Conservation (phyloP, 2,797 vertebrate species). For the Hippocampus kuda region DNA sequence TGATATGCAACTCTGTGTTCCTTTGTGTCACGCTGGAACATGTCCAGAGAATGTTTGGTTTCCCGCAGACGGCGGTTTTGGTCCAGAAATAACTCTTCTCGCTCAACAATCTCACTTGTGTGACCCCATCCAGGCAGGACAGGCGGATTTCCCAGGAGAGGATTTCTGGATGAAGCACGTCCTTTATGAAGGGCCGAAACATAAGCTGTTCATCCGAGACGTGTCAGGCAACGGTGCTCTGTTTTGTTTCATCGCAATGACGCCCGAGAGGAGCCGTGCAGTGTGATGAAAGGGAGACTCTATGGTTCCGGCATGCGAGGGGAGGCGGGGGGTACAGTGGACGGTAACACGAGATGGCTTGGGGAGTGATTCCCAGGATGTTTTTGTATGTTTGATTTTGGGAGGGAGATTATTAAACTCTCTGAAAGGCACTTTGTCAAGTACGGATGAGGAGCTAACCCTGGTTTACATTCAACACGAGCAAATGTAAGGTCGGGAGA, state of each 20-base stretch:
- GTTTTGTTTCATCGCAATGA: slow-evolving; percentile 35
- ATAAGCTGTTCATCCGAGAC: slow-evolving; percentile 51
- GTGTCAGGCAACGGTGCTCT: slow-evolving; percentile 34
- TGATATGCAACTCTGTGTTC: not conserved
- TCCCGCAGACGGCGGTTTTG: not conserved
- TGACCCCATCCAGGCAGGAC: slow-evolving; percentile 26
- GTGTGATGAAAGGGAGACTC: slow-evolving; percentile 28
- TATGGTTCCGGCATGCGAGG: slow-evolving; percentile 44
- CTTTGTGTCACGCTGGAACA: not conserved
- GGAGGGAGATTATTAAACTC: not conserved
- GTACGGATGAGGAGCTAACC: not conserved
- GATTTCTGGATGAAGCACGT: slow-evolving; percentile 26
- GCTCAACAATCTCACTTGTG: not conserved
- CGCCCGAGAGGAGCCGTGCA: slow-evolving; percentile 51
- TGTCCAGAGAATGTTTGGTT: not conserved
- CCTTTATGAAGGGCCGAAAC: slow-evolving; percentile 58
- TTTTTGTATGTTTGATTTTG: slow-evolving; percentile 2
- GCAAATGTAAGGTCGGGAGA: not conserved
- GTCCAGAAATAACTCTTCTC: slow-evolving; percentile 3
- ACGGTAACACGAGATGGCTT: slow-evolving; percentile 53
- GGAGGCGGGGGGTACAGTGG: slow-evolving; percentile 34
- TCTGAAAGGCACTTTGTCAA: not conserved
- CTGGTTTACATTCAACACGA: no score
- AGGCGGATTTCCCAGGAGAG: slow-evolving; percentile 34
- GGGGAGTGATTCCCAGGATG: slow-evolving; percentile 40